Evolutionary conservation across 92 coral and sea anemone genomes (phyloP), one percentile per base, ranked within the genome.

Genomic region (Epizoanthus illoricatus): DNA sequence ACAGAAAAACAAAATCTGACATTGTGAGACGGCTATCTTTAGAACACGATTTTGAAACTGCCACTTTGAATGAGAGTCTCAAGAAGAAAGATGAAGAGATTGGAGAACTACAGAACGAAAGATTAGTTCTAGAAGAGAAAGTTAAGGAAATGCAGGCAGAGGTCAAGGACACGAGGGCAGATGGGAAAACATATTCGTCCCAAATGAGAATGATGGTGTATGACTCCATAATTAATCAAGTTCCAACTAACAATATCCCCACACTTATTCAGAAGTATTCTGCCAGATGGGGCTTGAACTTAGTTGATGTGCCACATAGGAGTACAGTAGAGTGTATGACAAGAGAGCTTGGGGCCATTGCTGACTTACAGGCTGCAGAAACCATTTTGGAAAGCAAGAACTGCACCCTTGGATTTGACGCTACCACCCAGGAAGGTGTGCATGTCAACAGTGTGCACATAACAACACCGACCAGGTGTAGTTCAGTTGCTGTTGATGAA

Each of bases 61-160:
- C 2, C 36, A 28, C 36, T 28, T 28, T 28, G 36, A 28, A 28
- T 28, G 36, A 28, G 36, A 28, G 36, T 28, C 36, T 28, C 36
- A 28, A 28, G 36, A 2, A 28, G 2, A 28, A 28, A 47, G 41
- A 69, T 69, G 75, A 69, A 36, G 4, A 21, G 75, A 69, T 69
- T 36, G 40, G 75, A 69, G 39, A 36, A n/a, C 41, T 69, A 47
- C 75, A 69, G 41, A 36, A 69, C 13, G 75, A 69, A 69, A 69
- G 40, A 47, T 36, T 69, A 33, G 75, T 36, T 36, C 41, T 69
- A 21, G 40, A 21, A 36, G 75, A 61, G 20, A 61, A 20, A 16
- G 65, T 61, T 61, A 16, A 16, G 17, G 65, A 16, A 61, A 20
- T 61, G 17, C 18, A 61, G 17, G 65, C 20, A 20, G 65, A 1